A percentile compares a stretch with the other conserved stretches of the same genome.
phyloP scores from a whole-genome alignment of 2,888 invertebrate species.

The Eupithecia subumbrata region DNA sequence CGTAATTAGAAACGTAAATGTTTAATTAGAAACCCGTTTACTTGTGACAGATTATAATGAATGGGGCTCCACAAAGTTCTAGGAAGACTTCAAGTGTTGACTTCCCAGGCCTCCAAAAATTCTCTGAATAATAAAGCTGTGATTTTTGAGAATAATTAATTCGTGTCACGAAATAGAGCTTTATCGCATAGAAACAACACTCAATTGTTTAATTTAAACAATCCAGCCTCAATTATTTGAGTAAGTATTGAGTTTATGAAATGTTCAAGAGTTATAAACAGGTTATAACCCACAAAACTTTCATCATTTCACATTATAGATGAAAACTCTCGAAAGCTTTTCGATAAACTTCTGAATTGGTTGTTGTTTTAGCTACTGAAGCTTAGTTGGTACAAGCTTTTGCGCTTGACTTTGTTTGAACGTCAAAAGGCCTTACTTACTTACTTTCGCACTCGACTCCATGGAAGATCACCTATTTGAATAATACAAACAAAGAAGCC shows the following conservation, averaged over 20 bases:
- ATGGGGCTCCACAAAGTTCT: conserved; percentile 29
- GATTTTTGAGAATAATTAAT: background rate
- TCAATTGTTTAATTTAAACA: background rate
- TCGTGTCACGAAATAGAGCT: background rate
- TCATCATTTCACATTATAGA: conserved; percentile 8
- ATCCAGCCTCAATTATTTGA: background rate
- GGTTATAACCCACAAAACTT: conserved; percentile 5
- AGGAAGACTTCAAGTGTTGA: background rate
- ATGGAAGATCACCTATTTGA: background rate
- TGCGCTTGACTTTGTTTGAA: background rate
- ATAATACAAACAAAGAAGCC: background rate
- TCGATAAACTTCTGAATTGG: conserved; percentile 17
- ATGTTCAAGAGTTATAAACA: background rate
- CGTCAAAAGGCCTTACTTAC: background rate
- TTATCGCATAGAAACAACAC: background rate
- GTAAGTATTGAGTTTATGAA: background rate
- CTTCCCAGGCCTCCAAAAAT: background rate
- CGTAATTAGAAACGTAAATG: conserved; percentile 50
- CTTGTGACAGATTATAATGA: conserved; percentile 50
- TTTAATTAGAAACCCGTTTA: conserved; percentile 45
- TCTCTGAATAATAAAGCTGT: background rate
- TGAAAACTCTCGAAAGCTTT: conserved; percentile 20
- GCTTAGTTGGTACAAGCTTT: conserved; percentile 4
- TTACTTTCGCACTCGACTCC: background rate
- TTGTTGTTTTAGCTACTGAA: background rate